These are phyloP conservation scores for Euclidia mi DNA, from an alignment of 2,888 invertebrate species.

Conservation along the genomic window DNA sequence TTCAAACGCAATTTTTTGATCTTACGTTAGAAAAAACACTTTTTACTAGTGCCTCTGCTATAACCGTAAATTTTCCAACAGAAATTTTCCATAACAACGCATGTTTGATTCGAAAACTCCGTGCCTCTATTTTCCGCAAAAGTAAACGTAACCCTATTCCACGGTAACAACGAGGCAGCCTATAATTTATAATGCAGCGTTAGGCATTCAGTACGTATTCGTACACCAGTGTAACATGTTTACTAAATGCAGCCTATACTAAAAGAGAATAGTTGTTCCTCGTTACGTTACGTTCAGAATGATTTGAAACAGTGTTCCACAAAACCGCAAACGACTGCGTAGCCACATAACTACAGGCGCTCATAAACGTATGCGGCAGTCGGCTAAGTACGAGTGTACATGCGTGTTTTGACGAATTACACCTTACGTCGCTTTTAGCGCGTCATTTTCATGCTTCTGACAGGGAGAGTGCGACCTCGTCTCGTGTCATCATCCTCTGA, in stretches of 20 bases:
- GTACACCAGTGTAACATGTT: not conserved
- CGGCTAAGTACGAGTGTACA: constrained; percentile 52
- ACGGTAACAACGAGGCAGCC: too few species aligned
- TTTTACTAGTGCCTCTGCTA: too few species aligned
- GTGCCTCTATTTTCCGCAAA: too few species aligned
- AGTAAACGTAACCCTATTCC: too few species aligned
- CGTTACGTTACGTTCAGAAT: not conserved
- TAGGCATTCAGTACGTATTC: too few species aligned
- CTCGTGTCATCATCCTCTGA: constrained; percentile 90
- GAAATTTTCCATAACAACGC: too few species aligned
- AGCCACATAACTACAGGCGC: constrained; percentile 29
- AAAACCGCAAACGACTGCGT: constrained; percentile 22
- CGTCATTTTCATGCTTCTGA: constrained; percentile 84
- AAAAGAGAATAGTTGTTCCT: not conserved
- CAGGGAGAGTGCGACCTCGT: constrained; percentile 87
- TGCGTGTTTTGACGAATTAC: constrained; percentile 84
- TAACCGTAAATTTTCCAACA: too few species aligned
- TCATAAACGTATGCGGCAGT: constrained; percentile 11
- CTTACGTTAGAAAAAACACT: too few species aligned
- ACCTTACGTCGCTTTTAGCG: constrained; percentile 84
- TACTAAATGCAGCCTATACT: not conserved
- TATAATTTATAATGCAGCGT: too few species aligned
- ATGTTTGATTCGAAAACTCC: too few species aligned
- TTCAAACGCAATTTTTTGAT: too few species aligned
- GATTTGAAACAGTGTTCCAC: constrained; percentile 22